phyloP scores from a whole-genome alignment of 2,113 vertebrate genomes.

The Phaethon lepturus region DNA sequence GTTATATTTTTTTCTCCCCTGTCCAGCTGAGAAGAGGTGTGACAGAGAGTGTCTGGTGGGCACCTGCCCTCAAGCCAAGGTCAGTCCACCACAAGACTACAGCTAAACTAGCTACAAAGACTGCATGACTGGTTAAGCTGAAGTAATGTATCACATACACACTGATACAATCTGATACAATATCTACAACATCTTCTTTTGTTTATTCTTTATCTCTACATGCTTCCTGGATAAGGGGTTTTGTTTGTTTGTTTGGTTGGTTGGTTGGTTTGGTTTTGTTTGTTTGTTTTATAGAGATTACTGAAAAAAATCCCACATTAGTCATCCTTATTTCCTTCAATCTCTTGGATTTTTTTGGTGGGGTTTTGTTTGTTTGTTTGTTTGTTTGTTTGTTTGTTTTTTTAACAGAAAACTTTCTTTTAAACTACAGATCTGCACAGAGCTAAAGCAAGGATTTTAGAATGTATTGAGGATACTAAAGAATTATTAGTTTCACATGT shows the following conservation, averaged over 20 bases:
- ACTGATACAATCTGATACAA: not conserved
- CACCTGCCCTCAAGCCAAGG: too few species aligned
- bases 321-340: not conserved
- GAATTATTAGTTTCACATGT: not conserved
- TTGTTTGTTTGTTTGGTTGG: not conserved
- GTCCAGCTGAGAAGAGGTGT: not conserved
- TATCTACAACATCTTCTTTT: not conserved
- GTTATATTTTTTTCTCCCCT: not conserved
- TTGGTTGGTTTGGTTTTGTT: not conserved
- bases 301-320: not conserved
- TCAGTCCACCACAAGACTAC: not conserved
- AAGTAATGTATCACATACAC: not conserved
- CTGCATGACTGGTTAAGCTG: not conserved
- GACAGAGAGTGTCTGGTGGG: not conserved
- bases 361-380: too few species aligned
- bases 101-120: not conserved
- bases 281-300: not conserved
- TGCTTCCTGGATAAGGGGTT: not conserved
- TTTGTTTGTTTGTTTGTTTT: not conserved
- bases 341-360: not conserved
- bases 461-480: not conserved
- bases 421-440: too few species aligned
- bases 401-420: not conserved
- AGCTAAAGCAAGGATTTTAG: not conserved
- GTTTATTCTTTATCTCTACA: not conserved